Conservation (phyloP, 92 coral and sea anemone species). For the Siderastrea radians region DNA sequence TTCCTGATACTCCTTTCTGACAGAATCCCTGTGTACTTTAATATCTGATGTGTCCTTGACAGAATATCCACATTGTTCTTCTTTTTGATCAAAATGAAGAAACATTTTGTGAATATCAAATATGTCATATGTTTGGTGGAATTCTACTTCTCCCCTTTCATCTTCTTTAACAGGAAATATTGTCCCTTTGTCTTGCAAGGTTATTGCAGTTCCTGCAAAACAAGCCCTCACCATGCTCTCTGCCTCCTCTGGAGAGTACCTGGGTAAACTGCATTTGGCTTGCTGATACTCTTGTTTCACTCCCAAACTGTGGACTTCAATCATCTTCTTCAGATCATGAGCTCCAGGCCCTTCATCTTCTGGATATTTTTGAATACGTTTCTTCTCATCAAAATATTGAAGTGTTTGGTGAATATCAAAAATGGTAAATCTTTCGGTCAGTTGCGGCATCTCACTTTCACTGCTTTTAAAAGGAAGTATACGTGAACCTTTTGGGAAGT, state of each 20-base stretch:
- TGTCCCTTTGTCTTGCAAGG: no score
- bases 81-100: neutral
- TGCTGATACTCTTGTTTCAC: neutral
- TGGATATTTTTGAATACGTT: neutral
- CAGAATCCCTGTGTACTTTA: neutral
- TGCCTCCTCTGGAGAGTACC: neutral
- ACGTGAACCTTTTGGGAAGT: no score
- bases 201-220: neutral
- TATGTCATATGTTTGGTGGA: neutral
- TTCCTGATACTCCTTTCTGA: neutral
- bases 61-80: neutral
- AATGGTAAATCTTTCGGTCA: neutral
- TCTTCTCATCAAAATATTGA: neutral
- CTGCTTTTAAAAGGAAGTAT: neutral
- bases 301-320: neutral
- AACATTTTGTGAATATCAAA: neutral
- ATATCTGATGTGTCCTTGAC: neutral
- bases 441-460: neutral
- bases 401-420: neutral
- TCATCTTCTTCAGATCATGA: neutral
- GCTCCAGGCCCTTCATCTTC: constrained; percentile 6
- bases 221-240: neutral
- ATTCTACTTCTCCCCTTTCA: neutral
- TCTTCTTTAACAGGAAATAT: neutral
- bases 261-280: neutral